Percentiles rank a stretch among this genome's conserved stretches.
phyloP scores from a whole-genome alignment of 30 jellyfish, hydroid and myxozoan genomes.

The Turritopsis rubra region DNA sequence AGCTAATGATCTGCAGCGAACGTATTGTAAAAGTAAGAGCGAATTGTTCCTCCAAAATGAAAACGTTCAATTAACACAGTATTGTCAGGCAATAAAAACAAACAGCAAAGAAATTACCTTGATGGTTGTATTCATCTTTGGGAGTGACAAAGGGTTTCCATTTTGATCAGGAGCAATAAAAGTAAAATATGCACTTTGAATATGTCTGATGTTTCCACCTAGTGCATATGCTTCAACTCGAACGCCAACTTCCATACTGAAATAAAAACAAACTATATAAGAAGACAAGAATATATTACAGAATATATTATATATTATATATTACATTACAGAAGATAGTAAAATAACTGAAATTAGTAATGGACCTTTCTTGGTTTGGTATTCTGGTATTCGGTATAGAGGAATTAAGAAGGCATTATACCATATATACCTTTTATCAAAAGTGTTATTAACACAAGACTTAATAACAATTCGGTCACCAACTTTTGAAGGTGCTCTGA shows the following conservation, averaged over 20 bases:
- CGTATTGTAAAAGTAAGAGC: no score
- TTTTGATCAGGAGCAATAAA: constrained; percentile 71
- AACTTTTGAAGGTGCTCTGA: constrained; percentile 82
- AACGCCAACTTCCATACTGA: constrained; percentile 83
- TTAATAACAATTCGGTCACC: constrained; percentile 78
- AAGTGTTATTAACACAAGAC: constrained; percentile 67
- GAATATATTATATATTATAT: neutral
- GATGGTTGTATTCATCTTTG: constrained; percentile 35
- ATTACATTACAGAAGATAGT: no score
- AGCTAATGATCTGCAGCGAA: no score
- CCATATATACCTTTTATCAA: constrained; percentile 55
- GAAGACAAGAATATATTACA: neutral
- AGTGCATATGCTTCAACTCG: constrained; percentile 88
- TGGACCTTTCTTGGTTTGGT: neutral
- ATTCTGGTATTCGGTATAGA: no score
- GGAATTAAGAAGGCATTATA: no score
- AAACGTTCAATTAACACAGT: no score
- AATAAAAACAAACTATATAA: neutral
- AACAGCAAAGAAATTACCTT: constrained; percentile 41
- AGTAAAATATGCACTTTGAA: constrained; percentile 88
- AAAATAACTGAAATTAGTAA: neutral
- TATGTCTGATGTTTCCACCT: constrained; percentile 73
- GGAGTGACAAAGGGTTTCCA: constrained; percentile 60
- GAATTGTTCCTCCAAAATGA: no score
- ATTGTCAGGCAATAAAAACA: no score